Base-by-base conservation (phyloP, 2,797 vertebrate species). In the Xiphorhynchus erythropygius region DNA sequence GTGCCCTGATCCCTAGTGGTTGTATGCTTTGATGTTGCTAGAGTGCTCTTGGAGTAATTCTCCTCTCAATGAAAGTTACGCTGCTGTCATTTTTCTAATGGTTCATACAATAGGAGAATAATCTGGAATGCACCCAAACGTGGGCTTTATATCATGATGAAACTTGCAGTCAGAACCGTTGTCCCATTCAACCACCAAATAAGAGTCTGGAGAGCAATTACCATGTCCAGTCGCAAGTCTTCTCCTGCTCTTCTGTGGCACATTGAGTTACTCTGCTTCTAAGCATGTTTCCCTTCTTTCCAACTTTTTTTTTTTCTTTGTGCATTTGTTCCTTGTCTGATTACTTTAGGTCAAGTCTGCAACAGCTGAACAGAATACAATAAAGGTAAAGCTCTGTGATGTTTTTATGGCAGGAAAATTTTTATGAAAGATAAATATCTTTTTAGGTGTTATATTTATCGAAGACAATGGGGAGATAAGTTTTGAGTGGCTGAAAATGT, bases 401-500 rank as follows among this genome's bases (percentile, higher is more conserved):
- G 82, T 89, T 84, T 23, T 52, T 18, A 19, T 5, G 1, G n/a
- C 23, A 50, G 24, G 33, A 84, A 65, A 81, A 67, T 47, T 67
- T 73, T 15, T 55, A 33, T 41, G 42, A 74, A 52, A 80, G 42
- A 89, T 85, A 69, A 87, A 53, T 64, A 60, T 50, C 11, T 76
- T 92, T 88, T 70, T 32, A 67, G 69, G 24, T 57, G 16, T 84
- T 93, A 10, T 65, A 30, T 81, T 95, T 97, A 70, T 89, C 4
- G 8, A 95, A 95, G 94, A 92, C 82, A 74, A 76, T 13, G 35
- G 32, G 41, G 60, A 60, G 78, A 59, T 82, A 73, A 73, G 49
- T 90, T 96, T 75, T 95, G 89, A 95, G 63, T 46, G 68, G 71
- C 73, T 93, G 87, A 76, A 92, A 88, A 69, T 39, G 67, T 84